Evolutionary conservation across 2,797 vertebrate genomes (phyloP), one percentile per base, ranked within the genome.

Genomic region (Poecile montanus): DNA sequence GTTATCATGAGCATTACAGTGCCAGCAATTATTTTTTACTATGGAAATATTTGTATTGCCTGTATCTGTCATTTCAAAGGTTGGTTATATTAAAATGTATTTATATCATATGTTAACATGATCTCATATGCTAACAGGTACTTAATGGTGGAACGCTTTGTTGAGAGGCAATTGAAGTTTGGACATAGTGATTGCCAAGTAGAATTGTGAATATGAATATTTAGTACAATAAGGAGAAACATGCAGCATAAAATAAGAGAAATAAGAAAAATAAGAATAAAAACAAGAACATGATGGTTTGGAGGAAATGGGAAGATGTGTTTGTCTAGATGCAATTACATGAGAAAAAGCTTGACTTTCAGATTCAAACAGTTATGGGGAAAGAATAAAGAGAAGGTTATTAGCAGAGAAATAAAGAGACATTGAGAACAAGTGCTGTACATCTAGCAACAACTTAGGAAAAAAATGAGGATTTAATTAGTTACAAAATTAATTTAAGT

Each of bases 381-480:
- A 57, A 68, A 63, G 54, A 79, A 21, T 10, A 76, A 88, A 83
- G 42, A 38, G n/a, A 72, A 50, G 34, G 16, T 14, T 66, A 27
- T 82, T 61, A 50, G 42, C 6, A 40, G 13, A 89, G 50, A 76
- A 83, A 62, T 11, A 71, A 18, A 62, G 9, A 72, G 29, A 63
- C 26, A 11, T 42, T 78, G 22, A 47, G 38, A 45, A 32, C 48
- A 85, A 40, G 16, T 68, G 14, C 47, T 47, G 11, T 86, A 27
- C 16, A 47, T 61, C 29, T 47, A 78, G 34, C 80, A 92, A 74
- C 14, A 23, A n/a, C 16, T 36, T 66, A 16, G 9, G 16, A 91
- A 82, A 78, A 87, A 62, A 25, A 2, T 2, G 1, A 2, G 4
- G 0, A 0, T 12, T 77, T n/a, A 54, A 63, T 57, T 84, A 76